Conservation (phyloP, 2,113 vertebrate species). For the Ranitomeya imitator region DNA sequence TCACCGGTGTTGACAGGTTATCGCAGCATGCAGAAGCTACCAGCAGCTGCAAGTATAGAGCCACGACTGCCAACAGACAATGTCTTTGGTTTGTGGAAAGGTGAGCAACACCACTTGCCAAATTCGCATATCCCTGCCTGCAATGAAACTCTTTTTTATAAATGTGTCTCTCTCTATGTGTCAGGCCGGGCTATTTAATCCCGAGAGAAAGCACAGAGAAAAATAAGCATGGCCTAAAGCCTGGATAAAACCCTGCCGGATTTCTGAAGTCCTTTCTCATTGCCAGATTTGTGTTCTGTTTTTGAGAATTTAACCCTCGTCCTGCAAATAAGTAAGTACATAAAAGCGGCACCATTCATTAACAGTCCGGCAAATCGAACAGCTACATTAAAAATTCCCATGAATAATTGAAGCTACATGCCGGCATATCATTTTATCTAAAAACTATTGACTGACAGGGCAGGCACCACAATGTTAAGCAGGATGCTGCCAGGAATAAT, state of each 20-base stretch:
- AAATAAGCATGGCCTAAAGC: conserved; percentile 12
- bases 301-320: not conserved
- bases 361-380: conserved; percentile 13
- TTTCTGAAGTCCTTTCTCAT: not conserved
- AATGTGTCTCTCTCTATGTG: not conserved
- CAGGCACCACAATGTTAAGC: not conserved
- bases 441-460: conserved; percentile 41
- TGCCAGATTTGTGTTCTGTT: not conserved
- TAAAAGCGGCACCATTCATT: conserved; percentile 15
- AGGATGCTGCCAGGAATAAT: conserved; percentile 10
- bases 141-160: not conserved
- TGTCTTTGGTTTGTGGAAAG: no score
- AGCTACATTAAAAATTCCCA: conserved; percentile 11
- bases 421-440: not conserved
- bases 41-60: no score
- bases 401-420: conserved; percentile 30
- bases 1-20: no score
- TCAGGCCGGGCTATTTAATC: not conserved
- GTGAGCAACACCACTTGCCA: not conserved
- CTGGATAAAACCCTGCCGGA: not conserved
- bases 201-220: not conserved
- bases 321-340: not conserved
- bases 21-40: no score
- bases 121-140: not conserved
- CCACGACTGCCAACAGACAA: no score